These are phyloP conservation scores for Heliconius charithonia DNA, from an alignment of 2,888 invertebrate genomes.

Conservation along the genomic window DNA sequence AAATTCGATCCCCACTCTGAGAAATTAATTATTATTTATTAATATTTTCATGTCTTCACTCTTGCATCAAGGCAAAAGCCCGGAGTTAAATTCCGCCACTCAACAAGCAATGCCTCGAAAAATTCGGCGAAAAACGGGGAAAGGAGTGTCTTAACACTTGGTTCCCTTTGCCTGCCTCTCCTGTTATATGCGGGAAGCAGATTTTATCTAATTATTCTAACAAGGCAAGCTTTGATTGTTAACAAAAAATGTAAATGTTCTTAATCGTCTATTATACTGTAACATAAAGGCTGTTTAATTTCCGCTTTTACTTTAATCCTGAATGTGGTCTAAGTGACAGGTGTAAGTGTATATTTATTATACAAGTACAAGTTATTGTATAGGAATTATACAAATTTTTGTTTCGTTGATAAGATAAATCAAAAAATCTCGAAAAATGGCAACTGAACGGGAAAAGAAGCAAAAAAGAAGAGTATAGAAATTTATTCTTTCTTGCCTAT, in stretches of 20 bases:
- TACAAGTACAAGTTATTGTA: background rate
- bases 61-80: background rate
- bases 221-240: background rate
- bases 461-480: no score
- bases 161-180: background rate
- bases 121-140: background rate
- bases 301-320: constrained; percentile 14
- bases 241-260: background rate
- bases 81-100: background rate
- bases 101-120: no score
- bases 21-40: background rate
- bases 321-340: background rate
- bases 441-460: no score
- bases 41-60: background rate
- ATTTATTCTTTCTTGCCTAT: no score
- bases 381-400: background rate
- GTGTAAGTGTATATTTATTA: background rate
- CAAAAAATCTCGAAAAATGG: no score
- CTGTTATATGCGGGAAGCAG: background rate
- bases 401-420: background rate
- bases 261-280: background rate
- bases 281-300: constrained; percentile 20
- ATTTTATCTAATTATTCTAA: background rate
- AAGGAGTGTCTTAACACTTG: background rate
- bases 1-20: background rate